Evolutionary conservation across 2,113 vertebrate genomes (phyloP), one percentile per base, ranked within the genome.

Genomic region (Vulpes lagopus): DNA sequence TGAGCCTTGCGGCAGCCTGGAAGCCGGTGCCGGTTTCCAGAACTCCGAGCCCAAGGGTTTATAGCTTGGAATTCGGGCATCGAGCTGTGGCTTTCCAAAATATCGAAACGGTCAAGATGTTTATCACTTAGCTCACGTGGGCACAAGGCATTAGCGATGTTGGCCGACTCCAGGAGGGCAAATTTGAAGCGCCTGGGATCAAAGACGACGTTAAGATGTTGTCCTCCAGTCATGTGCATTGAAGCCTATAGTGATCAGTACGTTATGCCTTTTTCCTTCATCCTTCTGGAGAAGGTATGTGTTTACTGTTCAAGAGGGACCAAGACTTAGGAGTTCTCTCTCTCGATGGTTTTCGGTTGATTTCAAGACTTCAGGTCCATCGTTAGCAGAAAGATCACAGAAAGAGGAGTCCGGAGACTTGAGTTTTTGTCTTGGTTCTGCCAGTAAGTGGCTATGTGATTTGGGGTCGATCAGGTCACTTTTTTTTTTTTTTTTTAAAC

Each of bases 261-360:
- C 51, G 8, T 91, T 93, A 73, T 30, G 67, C 85, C 74, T 86
- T 81, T 94, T 96, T 69, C 62, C 27, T 55, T 81, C 22, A 32
- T 95, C 23, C 53, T 93, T 90, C 60, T 60, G 62, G 91, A 69
- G 51, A 86, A 95, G 60, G 32, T 80, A 35, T 95, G 73, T 96
- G 9, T 65, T 98, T 89, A 91, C 73, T 92, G 1, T 95, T 98
- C 97, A 94, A 57, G 96, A 98, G 80, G 60, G 32, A 27, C 51
- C 25, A 0, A 49, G 95, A 96, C 93, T 95, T 97, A 83, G 76
- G 97, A 89, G 82, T 95, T 94, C 20, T 94, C 93, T 93, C 51
- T 96, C 64, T 92, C 23, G 69, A 51, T 96, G 83, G 90, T 82
- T 94, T 82, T 94, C 16, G 49, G 49, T 91, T 95, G 83, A 69